Evolutionary conservation across 2,113 vertebrate genomes (phyloP), one percentile per base, ranked within the genome.

Genomic region (Psilopogon haemacephalus): DNA sequence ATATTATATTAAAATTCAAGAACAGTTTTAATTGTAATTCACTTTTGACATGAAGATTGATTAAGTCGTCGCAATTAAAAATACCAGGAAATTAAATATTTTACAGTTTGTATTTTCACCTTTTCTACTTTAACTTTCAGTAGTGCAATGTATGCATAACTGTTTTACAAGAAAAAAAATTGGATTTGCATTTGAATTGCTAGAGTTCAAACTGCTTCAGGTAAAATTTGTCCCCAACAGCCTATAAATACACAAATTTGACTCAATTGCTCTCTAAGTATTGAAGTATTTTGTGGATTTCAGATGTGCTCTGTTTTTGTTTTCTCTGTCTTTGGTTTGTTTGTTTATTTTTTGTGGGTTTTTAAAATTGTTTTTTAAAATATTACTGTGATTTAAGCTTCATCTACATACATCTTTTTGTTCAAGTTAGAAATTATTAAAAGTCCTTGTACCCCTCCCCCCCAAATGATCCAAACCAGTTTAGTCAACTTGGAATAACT

Each of bases 51-150:
- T 86, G 24, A 24, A 52, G 35, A 44, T 90, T 89, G 56, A 46
- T 95, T 84, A 86, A 89, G 64, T 8, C 15, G 38, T 56, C 38
- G 13, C 24, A 86, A 84, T 77, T 92, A 74, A 92, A 90, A 92
- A 48, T 46, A 28, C 4, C 74, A 89, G 93, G 94, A 95, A 92
- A 95, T 95, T 12, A 90, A 92, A 90, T 16, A 44, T 95, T 90
- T 93, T 81, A 58, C 58, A 79, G 54, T 50, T 72, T 56, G 46
- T 65, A 70, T 83, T n/a, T 88, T 83, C 56, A 38, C 46, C n/a
- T 88, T 84, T 84, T 35, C 79, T 71, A 0, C 28, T 89, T 80
- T 26, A 71, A 50, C 28, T 71, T 95, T 84, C 58, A 26, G 7
- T 19, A 67, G 26, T 91, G 68, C 82, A 86, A 38, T 56, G 75